Evolutionary conservation across 2,113 vertebrate genomes (phyloP), one percentile per base, ranked within the genome.

Genomic region (Malurus melanocephalus): DNA sequence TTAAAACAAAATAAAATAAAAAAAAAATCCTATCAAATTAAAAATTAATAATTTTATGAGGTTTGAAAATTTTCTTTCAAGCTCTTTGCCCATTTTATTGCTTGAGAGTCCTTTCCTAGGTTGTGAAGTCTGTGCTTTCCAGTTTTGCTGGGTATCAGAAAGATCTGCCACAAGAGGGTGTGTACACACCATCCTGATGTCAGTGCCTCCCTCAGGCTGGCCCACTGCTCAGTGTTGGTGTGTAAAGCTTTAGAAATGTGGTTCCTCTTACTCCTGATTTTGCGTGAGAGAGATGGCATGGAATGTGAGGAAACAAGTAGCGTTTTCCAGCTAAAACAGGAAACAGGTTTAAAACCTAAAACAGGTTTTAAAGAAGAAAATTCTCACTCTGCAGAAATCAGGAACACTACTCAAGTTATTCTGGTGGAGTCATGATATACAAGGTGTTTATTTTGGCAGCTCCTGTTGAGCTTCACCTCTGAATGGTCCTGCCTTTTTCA

Each of bases 101-200:
- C 14, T 60, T 30, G 32, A 82, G 40, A 62, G 5, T 13, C n/a
- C 10, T 59, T 38, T 83, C 88, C 28, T 64, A 43, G 9, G 5
- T 42, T 71, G 40, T 66, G 40, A 73, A 78, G 20, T 65, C 35
- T 75, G 6, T 35, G 11, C 61, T 89, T 85, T 78, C 26, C 23
- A 18, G 27, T 85, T 74, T 57, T 66, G 32, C 35, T 0, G 13
- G 11, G 26, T 45, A 55, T 14, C 19, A 45, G 46, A 66, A 68
- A 40, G 27, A 53, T 68, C 76, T 88, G 73, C 88, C 93, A 89
- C 90, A 74, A 94, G 93, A 87, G 78, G 80, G 90, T 61, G 86
- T 72, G 73, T 79, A 49, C 33, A 55, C 77, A 51, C 45, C 56
- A 49, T 32, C 61, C 30, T 64, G 51, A 52, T 74, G 20, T 42